Evolutionary conservation across 2,797 vertebrate species (phyloP).

Genomic region (Sebastes kiyomatsui): DNA sequence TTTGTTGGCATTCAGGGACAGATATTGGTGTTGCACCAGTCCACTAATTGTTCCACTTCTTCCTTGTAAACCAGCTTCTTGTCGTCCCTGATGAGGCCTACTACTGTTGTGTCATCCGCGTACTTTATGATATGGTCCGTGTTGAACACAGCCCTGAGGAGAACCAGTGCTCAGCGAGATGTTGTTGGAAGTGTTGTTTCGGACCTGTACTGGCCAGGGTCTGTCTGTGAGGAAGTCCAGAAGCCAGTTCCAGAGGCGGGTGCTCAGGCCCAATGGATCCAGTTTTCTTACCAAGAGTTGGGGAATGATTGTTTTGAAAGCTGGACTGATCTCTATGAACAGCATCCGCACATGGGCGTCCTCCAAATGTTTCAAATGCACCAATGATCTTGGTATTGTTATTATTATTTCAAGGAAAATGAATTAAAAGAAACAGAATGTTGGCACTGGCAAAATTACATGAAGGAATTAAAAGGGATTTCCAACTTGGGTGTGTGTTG

Average conservation of each 20-base stretch:
- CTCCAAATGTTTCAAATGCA: neutral
- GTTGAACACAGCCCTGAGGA: neutral
- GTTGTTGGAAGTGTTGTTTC: neutral
- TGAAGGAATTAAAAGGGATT: neutral
- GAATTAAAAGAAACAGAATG: neutral
- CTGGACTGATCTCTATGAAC: neutral
- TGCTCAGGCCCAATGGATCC: neutral
- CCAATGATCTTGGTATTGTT: too few species aligned
- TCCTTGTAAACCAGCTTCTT: neutral
- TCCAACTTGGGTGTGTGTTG: neutral
- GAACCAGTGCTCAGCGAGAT: neutral
- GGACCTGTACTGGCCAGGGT: rapidly evolving
- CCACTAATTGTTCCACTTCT: neutral
- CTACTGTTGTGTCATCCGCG: neutral
- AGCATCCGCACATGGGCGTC: neutral
- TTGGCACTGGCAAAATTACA: neutral
- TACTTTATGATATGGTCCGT: neutral
- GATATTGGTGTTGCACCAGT: neutral
- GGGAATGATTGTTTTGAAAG: neutral
- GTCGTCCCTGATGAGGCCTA: neutral
- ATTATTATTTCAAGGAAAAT: neutral
- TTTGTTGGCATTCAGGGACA: neutral
- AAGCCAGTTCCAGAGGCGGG: neutral
- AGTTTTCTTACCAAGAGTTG: neutral
- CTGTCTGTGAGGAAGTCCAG: neutral